Evolutionary conservation across 2,113 vertebrate genomes (phyloP).

Genomic region (Thermophis baileyi): DNA sequence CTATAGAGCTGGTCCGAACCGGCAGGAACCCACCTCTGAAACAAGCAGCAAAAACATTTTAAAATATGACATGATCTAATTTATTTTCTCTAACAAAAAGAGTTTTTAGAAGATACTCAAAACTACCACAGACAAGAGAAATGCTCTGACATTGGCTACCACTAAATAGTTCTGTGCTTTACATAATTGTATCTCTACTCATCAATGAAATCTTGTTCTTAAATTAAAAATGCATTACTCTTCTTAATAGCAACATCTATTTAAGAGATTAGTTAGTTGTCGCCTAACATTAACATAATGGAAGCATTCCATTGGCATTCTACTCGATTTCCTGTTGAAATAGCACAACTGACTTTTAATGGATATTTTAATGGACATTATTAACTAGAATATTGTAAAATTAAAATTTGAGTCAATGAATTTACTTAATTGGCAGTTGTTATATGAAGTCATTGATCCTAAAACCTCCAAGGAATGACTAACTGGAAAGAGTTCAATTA

Average conservation of each 20-base stretch:
- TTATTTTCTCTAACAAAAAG: slow-evolving; percentile 11
- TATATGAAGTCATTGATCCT: slow-evolving; percentile 51
- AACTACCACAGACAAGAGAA: slow-evolving; percentile 4
- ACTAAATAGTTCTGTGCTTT: slow-evolving; percentile 31
- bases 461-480: slow-evolving; percentile 46
- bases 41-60: background rate
- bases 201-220: slow-evolving; percentile 39
- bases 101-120: slow-evolving; percentile 9
- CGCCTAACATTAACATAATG: slow-evolving; percentile 62
- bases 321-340: slow-evolving; percentile 67
- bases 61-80: background rate
- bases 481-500: slow-evolving; percentile 46
- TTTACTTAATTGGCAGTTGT: slow-evolving; percentile 55
- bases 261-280: slow-evolving; percentile 54
- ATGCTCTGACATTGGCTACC: background rate
- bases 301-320: slow-evolving; percentile 56
- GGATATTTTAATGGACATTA: slow-evolving; percentile 67
- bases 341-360: slow-evolving; percentile 70
- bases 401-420: slow-evolving; percentile 55
- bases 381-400: slow-evolving; percentile 66
- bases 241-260: slow-evolving; percentile 57
- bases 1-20: too few species aligned
- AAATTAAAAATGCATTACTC: slow-evolving; percentile 63
- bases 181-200: slow-evolving; percentile 40
- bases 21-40: too few species aligned